Percentiles rank a stretch among this genome's conserved stretches.
Evolutionary conservation across 2,888 invertebrate genomes (phyloP).

Genomic region (Cosmopolites sordidus): DNA sequence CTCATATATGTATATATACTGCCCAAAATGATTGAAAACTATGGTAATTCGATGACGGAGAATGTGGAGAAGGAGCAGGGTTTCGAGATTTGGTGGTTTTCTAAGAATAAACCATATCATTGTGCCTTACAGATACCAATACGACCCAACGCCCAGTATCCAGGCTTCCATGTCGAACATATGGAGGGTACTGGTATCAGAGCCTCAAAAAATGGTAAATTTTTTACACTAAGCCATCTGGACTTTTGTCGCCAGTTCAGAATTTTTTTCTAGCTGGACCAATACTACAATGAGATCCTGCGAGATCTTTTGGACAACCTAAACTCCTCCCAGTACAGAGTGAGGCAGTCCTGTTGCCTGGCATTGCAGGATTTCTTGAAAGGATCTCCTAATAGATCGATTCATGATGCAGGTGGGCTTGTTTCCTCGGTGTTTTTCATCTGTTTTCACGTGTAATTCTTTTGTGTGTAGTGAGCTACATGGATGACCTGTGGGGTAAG

Average conservation of each 20-base stretch:
- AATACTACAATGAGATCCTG: constrained; percentile 76
- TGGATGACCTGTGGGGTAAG: constrained; percentile 71
- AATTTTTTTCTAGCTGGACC: constrained; percentile 60
- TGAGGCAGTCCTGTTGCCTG: constrained; percentile 85
- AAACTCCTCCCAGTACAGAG: constrained; percentile 81
- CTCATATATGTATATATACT: too few species aligned
- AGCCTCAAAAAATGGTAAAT: constrained; percentile 75
- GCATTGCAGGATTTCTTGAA: constrained; percentile 81
- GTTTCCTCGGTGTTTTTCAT: not conserved
- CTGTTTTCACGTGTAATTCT: not conserved
- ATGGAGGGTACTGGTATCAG: constrained; percentile 86
- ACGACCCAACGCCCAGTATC: constrained; percentile 88
- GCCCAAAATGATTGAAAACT: too few species aligned
- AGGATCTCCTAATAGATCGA: constrained; percentile 50
- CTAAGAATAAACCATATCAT: not conserved
- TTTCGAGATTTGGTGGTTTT: not conserved
- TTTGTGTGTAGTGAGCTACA: constrained; percentile 33
- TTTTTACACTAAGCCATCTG: not conserved
- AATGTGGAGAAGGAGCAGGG: too few species aligned
- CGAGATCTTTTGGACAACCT: constrained; percentile 76
- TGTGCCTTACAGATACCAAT: constrained; percentile 64
- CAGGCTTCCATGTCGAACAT: constrained; percentile 92
- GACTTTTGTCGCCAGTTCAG: not conserved
- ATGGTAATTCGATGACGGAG: too few species aligned
- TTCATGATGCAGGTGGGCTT: constrained; percentile 41